Evolutionary conservation across 1,140 invertebrate species (phyloP), one percentile per base, ranked within the genome.

Genomic region (Physella acuta): DNA sequence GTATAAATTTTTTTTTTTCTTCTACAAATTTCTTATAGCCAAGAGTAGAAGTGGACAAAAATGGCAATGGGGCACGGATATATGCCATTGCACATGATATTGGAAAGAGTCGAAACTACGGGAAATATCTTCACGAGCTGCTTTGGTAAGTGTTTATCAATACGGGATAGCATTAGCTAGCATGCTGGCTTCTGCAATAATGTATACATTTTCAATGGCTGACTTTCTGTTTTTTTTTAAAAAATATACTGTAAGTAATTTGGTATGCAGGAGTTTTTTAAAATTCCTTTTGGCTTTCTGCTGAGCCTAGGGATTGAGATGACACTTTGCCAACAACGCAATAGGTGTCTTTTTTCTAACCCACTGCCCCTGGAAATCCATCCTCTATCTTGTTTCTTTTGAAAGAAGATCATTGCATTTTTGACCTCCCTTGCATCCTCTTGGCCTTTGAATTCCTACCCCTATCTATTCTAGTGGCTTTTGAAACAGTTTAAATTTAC

Each of bases 61-160:
- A 88, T 79, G 87, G 87, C n/a, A 83, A 82, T 72, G 87, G 87
- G n/a, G 87, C 87, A 33, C 75, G 78, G 60, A 83, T 88, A 14
- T 87, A 82, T 77, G 87, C 87, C 30, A 87, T 81, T 78, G 83
- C 84, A 53, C 88, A 85, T 72, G 84, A 86, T 68, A 78, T 87
- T 51, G 73, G 75, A 20, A 78, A 77, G 59, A 85, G 86, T 4
- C 76, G 85, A 55, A 78, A 74, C 34, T 77, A 78, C 20, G 86
- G 86, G 3, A 79, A 83, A 66, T 85, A 84, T 71, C 78, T 87
- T 34, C 87, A 88, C 65, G 79, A 85, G 24, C 76, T 88, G 49
- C 73, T 88, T 33, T 88, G 87, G 87, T 88, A 77, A 81, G 81
- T 76, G 30, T 59, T 3, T 28, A n/a, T n/a, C n/a, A n/a, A 33